Evolutionary conservation across 2,888 invertebrate species (phyloP), one percentile per base, ranked within the genome.

Genomic region (Poecilus cupreus): DNA sequence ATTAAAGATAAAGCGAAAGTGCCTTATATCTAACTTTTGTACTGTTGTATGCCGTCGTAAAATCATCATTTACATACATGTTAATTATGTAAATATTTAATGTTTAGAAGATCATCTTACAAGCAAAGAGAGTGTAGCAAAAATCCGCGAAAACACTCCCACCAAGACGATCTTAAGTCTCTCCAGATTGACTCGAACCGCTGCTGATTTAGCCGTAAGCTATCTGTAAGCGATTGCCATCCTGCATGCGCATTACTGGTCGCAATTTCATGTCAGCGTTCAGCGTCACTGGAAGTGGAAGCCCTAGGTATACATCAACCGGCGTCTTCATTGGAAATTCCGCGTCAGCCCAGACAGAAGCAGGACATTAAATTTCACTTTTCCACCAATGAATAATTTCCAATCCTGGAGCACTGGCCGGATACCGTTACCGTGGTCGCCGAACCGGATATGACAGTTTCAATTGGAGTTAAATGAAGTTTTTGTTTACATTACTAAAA

Each of bases 391-490:
- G 57, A 77, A 77, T 77, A 77, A 77, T 57, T 77, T 57, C 39
- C 49, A 32, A 75, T 54, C 32, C 75, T 11, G 13, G 54, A 8
- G 11, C 13, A 49, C 24, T 72, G 43, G 75, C 43, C 46, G 78
- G 18, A 43, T 64, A 64, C 22, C 20, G n/a, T 39, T 32, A n/a
- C n/a, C 20, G 22, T 43, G 46, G 11, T 22, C 43, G 24, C 18
- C 46, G 18, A 18, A 43, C 26, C 64, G 78, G 78, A 78, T 60
- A 78, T 60, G 78, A 78, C 78, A 78, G 64, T 78, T 78, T 78
- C 64, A 68, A 78, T 78, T 78, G 78, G 78, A 78, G 43, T 60
- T 78, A 64, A 78, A 78, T 78, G 78, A 78, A 60, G 78, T 60
- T 78, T 78, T 78, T 78, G 43, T 78, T 46, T 78, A 46, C 78